phyloP scores from a whole-genome alignment of 2,888 invertebrate species.

The Spodoptera littoralis region DNA sequence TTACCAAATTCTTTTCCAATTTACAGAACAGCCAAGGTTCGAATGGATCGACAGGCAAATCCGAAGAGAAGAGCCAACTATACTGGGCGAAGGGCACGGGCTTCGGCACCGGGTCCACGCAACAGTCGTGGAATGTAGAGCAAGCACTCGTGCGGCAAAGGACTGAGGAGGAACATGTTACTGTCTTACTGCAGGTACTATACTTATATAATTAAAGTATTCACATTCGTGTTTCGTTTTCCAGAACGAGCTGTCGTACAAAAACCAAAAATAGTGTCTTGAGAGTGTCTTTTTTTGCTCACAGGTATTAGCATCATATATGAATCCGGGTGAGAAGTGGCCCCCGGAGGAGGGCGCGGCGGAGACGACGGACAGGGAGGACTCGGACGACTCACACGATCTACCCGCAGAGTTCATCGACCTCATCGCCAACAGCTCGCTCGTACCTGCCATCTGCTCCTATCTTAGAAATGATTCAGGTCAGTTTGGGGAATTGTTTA shows the following conservation, averaged over 20 bases:
- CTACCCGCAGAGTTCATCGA: constrained; percentile 93
- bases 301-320: constrained; percentile 95
- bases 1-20: no score
- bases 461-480: constrained; percentile 97
- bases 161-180: constrained; percentile 98
- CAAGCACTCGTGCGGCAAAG: constrained; percentile 96
- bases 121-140: constrained; percentile 98
- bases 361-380: constrained; percentile 73
- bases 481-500: constrained; percentile 57
- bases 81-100: constrained; percentile 99
- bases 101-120: constrained; percentile 98
- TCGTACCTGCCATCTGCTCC: constrained; percentile 96
- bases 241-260: no score
- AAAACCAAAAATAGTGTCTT: no score
- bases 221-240: no score
- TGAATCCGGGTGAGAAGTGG: constrained; percentile 92
- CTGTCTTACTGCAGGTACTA: constrained; percentile 91
- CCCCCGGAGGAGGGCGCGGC: constrained; percentile 83
- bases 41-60: constrained; percentile 86
- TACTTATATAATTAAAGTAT: no score
- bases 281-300: no score
- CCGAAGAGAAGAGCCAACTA: constrained; percentile 92
- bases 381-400: constrained; percentile 71
- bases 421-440: constrained; percentile 93
- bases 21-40: constrained; percentile 81